Evolutionary conservation across 2,797 vertebrate species (phyloP).

Genomic region (Malurus splendens): DNA sequence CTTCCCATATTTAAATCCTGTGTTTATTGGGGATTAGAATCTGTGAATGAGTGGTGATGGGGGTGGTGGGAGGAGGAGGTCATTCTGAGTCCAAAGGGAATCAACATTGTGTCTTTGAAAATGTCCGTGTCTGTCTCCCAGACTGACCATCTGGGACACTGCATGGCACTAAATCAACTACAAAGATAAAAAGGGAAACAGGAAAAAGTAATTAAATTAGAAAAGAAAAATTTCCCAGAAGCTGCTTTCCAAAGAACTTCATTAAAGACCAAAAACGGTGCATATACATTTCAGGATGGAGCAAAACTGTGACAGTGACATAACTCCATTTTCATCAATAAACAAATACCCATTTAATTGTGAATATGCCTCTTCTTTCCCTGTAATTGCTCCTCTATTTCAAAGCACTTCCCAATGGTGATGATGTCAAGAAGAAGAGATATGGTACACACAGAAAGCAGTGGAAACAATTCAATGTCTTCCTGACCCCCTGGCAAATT

Average conservation of each 20-base stretch:
- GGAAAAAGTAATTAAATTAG: slow-evolving; percentile 36
- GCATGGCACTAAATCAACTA: slow-evolving; percentile 54
- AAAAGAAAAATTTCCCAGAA: slow-evolving; percentile 9
- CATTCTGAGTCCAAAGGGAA: slow-evolving; percentile 59
- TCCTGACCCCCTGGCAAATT: neutral
- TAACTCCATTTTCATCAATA: neutral
- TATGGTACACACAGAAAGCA: neutral
- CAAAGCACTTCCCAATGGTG: neutral
- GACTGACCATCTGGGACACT: slow-evolving; percentile 69
- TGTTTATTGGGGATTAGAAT: slow-evolving; percentile 57
- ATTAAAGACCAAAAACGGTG: neutral
- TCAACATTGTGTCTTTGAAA: slow-evolving; percentile 67
- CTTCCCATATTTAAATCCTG: slow-evolving; percentile 46
- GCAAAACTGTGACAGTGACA: neutral
- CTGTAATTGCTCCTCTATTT: neutral
- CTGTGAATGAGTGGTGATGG: slow-evolving; percentile 38
- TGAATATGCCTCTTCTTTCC: neutral
- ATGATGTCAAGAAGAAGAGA: neutral
- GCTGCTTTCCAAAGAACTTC: neutral
- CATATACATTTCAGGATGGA: neutral
- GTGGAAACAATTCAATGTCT: neutral
- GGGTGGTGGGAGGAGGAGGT: slow-evolving; percentile 28
- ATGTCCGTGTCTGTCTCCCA: slow-evolving; percentile 59
- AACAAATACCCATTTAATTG: neutral
- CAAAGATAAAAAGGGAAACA: slow-evolving; percentile 42